These are phyloP conservation scores for Arctia plantaginis DNA, from an alignment of 2,888 invertebrate genomes.

Conservation along the genomic window DNA sequence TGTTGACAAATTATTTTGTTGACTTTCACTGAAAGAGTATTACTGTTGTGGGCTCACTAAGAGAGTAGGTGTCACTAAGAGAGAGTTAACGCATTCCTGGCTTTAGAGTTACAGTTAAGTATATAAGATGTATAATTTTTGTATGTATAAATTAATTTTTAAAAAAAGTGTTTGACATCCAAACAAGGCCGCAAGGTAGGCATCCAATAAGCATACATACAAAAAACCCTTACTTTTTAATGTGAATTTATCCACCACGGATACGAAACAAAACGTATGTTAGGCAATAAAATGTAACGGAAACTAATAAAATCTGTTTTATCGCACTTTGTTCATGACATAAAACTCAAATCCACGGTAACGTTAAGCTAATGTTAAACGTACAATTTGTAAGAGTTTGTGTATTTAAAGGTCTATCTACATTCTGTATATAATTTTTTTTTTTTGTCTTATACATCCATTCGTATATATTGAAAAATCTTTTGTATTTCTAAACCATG, in stretches of 20 bases:
- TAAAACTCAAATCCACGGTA: neutral
- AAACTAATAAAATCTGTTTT: slow-evolving; percentile 37
- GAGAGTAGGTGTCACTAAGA: no score
- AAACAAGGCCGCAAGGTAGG: neutral
- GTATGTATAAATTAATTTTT: neutral
- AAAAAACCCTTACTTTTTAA: slow-evolving; percentile 3
- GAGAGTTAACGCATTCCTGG: no score
- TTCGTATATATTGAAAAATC: no score
- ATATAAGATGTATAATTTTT: no score
- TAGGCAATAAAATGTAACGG: slow-evolving; percentile 19
- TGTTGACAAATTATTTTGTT: neutral
- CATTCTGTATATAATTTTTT: no score
- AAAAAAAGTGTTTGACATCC: neutral
- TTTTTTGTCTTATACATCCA: no score
- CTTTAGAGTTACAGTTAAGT: no score
- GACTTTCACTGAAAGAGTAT: neutral
- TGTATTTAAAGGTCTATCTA: neutral
- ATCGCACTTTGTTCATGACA: slow-evolving; percentile 31
- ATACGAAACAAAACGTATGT: slow-evolving; percentile 3
- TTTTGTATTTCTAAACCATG: no score
- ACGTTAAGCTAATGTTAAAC: neutral
- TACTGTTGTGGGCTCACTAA: no score
- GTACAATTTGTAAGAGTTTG: neutral
- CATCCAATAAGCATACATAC: neutral
- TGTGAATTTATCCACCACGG: neutral